A percentile compares a stretch with the other conserved stretches of the same genome.
Evolutionary conservation across 2,888 invertebrate species (phyloP).

Genomic region (Autographa pulchrina): DNA sequence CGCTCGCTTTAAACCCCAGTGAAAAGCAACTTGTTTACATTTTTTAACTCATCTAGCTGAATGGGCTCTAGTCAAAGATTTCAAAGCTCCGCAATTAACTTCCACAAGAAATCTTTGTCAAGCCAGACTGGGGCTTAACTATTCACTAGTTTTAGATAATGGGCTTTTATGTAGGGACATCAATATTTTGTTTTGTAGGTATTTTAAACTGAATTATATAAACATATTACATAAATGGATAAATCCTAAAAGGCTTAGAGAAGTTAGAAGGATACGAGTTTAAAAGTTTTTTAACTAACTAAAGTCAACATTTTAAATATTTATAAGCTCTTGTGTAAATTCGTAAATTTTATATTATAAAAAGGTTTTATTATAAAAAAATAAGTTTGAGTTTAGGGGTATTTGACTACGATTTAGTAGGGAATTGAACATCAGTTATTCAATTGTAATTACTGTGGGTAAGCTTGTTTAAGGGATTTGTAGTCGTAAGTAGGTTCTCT

Average conservation of each 20-base stretch:
- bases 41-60: slow-evolving; percentile 52
- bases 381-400: too few relatives aligned
- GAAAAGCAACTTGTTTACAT: slow-evolving; percentile 53
- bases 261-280: too few relatives aligned
- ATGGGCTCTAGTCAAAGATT: slow-evolving; percentile 41
- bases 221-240: background rate
- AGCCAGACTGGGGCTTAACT: slow-evolving; percentile 15
- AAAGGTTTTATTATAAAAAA: too few relatives aligned
- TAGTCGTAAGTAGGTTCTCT: too few relatives aligned
- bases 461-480: too few relatives aligned
- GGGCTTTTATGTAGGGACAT: background rate
- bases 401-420: too few relatives aligned
- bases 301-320: too few relatives aligned
- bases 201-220: background rate
- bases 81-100: slow-evolving; percentile 9
- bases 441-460: too few relatives aligned
- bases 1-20: slow-evolving; percentile 39
- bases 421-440: too few relatives aligned
- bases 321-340: too few relatives aligned
- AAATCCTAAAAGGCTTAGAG: background rate
- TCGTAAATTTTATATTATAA: too few relatives aligned
- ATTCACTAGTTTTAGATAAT: slow-evolving; percentile 4
- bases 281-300: too few relatives aligned
- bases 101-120: slow-evolving; percentile 31
- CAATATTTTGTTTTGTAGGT: background rate